Conservation (phyloP, 2,888 invertebrate species). For the Papilio gigon region DNA sequence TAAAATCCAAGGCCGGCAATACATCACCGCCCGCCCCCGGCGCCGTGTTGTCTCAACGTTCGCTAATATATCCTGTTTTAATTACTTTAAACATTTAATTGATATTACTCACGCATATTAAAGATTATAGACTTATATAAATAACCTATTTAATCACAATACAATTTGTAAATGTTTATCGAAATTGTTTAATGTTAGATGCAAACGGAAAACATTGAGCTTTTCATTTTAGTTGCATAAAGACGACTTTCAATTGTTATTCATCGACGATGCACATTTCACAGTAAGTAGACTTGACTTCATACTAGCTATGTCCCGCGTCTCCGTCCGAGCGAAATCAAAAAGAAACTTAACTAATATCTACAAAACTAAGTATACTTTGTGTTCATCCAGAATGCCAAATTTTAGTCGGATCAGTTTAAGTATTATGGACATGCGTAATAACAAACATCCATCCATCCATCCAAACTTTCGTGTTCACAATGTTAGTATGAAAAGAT, state of each 20-base stretch:
- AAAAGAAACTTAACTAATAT: too few species aligned
- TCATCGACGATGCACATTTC: too few species aligned
- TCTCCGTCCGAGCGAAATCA: too few species aligned
- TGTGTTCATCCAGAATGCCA: too few species aligned
- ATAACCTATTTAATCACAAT: neutral
- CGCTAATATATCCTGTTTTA: slow-evolving; percentile 78
- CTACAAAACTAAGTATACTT: too few species aligned
- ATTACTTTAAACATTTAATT: slow-evolving; percentile 74
- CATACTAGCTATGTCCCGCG: too few species aligned
- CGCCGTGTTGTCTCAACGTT: slow-evolving; percentile 75
- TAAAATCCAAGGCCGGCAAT: slow-evolving; percentile 74
- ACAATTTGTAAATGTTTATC: neutral
- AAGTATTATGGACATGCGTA: too few species aligned
- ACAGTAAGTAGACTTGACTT: too few species aligned
- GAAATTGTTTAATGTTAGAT: neutral
- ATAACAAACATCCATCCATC: too few species aligned
- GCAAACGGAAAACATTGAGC: neutral
- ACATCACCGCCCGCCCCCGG: slow-evolving; percentile 67
- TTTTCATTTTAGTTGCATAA: neutral
- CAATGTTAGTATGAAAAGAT: too few species aligned
- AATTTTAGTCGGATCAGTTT: too few species aligned
- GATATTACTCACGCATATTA: slow-evolving; percentile 65
- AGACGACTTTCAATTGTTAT: neutral
- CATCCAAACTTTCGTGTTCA: too few species aligned
- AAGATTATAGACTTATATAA: slow-evolving; percentile 31